Percentiles rank a stretch among this genome's conserved stretches.
Evolutionary conservation across 2,797 vertebrate genomes (phyloP).

Genomic region (Antennarius maculatus): DNA sequence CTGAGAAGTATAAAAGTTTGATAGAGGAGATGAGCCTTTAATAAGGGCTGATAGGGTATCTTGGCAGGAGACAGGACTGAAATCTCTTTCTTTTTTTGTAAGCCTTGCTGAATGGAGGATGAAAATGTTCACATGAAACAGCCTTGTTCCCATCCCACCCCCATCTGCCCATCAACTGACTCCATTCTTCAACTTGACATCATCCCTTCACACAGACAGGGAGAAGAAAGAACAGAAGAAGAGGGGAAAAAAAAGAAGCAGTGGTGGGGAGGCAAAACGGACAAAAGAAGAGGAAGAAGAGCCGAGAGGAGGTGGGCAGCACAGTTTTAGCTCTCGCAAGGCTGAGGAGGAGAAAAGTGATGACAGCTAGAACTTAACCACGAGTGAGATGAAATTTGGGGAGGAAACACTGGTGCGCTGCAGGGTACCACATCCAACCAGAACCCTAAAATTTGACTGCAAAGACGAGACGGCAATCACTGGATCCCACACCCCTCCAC

Average conservation of each 20-base stretch:
- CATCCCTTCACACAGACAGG: constrained; percentile 63
- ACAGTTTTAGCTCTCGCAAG: constrained; percentile 53
- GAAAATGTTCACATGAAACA: constrained; percentile 59
- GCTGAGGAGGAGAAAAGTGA: constrained; percentile 70
- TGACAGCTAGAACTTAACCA: constrained; percentile 71
- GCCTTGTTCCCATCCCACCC: constrained; percentile 58
- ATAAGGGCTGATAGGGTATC: constrained; percentile 19
- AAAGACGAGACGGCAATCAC: constrained; percentile 59
- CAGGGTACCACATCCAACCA: constrained; percentile 60
- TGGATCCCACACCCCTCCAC: constrained; percentile 55
- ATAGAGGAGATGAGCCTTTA: constrained; percentile 38
- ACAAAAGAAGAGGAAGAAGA: constrained; percentile 40
- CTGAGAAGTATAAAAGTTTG: constrained; percentile 59
- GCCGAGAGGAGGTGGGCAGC: constrained; percentile 60
- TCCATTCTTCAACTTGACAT: constrained; percentile 73
- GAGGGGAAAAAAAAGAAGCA: constrained; percentile 41
- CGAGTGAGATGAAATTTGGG: constrained; percentile 80
- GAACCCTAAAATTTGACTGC: constrained; percentile 59
- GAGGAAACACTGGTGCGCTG: constrained; percentile 67
- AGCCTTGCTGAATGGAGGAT: constrained; percentile 55
- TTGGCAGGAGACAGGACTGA: constrained; percentile 33
- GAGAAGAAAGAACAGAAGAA: constrained; percentile 39
- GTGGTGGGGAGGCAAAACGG: constrained; percentile 49
- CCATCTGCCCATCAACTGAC: constrained; percentile 65
- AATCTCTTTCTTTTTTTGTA: constrained; percentile 13